Evolutionary conservation across 2,888 invertebrate genomes (phyloP), one percentile per base, ranked within the genome.

Genomic region (Dyspetes luteomarginatus): DNA sequence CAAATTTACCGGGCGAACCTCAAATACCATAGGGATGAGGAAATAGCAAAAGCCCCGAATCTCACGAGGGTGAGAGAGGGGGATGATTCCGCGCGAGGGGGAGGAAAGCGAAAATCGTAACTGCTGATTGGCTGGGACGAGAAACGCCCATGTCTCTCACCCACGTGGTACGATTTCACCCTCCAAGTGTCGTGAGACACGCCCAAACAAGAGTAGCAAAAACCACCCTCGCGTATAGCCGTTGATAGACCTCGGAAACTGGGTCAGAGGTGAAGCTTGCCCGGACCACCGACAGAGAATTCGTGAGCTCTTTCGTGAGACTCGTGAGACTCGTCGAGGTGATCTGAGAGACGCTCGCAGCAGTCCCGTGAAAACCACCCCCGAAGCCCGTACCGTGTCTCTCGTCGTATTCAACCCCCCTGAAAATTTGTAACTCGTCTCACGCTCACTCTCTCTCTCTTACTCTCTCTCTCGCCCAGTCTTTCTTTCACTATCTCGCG

Each of bases 341-440:
- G 71, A 50, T 58, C 22, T 55, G 55, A 41, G 80, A 68, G 86
- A 85, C 83, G 83, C 83, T 85, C 85, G 84, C 85, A 85, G 86
- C 89, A 88, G 91, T 91, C 90, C 91, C 89, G 90, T 89, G 89
- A 83, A 89, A 90, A 90, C 88, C 90, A 89, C 89, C 89, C 91
- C 90, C 87, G 87, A 89, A 87, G 90, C 89, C 90, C 89, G 87
- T 86, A 22, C 82, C 88, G 85, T 86, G 85, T 82, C 82, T 84
- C 83, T 65, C 30, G 69, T 26, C 78, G 56, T 28, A 67, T 80
- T 84, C 85, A 90, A 88, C 87, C 85, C 88, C 76, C 83, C 77
- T 82, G 78, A 78, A 77, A 76, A 73, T 77, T 77, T 36, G 7
- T 9, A 36, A 36, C 36, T 36, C 36, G 36, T 36, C 12, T 36